These are phyloP conservation scores for Nudaria mundana DNA, from an alignment of 2,888 invertebrate species.

Conservation along the genomic window DNA sequence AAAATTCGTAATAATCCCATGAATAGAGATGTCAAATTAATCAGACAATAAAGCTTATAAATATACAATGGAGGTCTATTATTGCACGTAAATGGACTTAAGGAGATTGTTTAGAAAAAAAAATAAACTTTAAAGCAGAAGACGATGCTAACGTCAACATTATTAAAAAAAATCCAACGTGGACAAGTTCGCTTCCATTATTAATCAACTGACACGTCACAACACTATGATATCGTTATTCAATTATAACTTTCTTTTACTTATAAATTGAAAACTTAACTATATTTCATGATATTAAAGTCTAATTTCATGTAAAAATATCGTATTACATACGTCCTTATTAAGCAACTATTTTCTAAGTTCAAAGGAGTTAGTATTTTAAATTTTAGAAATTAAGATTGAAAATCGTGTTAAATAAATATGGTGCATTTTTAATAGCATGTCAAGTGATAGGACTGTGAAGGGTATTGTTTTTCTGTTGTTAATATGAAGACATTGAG, in stretches of 20 bases:
- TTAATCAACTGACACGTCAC: constrained; percentile 78
- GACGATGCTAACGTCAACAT: constrained; percentile 64
- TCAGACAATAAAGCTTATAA: too few species aligned
- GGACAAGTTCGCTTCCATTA: constrained; percentile 74
- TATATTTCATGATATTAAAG: accelerated
- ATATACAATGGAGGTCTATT: too few species aligned
- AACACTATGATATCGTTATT: constrained; percentile 77
- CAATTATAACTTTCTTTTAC: constrained; percentile 68
- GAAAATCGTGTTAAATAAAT: constrained; percentile 59
- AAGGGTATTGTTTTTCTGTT: constrained; percentile 71
- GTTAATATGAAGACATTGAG: constrained; percentile 71
- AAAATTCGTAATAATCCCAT: too few species aligned
- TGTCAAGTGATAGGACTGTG: constrained; percentile 77
- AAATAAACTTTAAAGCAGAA: constrained; percentile 64
- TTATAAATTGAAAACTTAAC: constrained; percentile 19
- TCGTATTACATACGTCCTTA: constrained; percentile 28
- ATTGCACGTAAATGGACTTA: too few species aligned
- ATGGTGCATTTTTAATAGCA: constrained; percentile 75
- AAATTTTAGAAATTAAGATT: accelerated
- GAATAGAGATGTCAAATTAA: too few species aligned
- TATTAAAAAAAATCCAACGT: constrained; percentile 50
- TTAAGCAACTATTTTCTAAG: constrained; percentile 12
- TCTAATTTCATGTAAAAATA: constrained; percentile 8
- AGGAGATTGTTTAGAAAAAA: too few species aligned
- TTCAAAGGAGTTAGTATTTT: constrained; percentile 21